Evolutionary conservation across 2,888 invertebrate genomes (phyloP), one percentile per base, ranked within the genome.

Genomic region (Cosmopolites sordidus): DNA sequence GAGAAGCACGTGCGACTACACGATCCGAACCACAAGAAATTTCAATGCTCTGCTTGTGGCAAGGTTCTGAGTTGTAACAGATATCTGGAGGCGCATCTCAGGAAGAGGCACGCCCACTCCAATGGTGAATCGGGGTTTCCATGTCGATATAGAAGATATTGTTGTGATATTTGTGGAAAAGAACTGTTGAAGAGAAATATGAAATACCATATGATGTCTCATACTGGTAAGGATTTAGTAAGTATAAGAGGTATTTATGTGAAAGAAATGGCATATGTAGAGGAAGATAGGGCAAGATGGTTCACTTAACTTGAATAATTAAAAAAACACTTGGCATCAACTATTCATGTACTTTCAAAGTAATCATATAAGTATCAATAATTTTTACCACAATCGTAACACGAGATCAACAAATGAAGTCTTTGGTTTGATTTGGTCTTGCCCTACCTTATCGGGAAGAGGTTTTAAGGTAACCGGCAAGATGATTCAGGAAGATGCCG

Each of bases 221-320:
- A 74, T 56, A 66, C 67, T 2, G 67, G 66, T 42, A 59, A 62
- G 39, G 61, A 65, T 9, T 33, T 12, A 12, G 5, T 27, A 27
- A n/a, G n/a, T n/a, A n/a, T n/a, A n/a, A n/a, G n/a, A n/a, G n/a
- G n/a, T n/a, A n/a, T n/a, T 18, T 73, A 72, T 45, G 64, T 63
- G 1, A 73, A 72, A 58, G 0, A 71, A 77, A 1, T 73, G 80
- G n/a, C 84, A 84, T 3, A 3, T 22, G 22, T 22, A 5, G 22
- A 22, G n/a, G n/a, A n/a, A n/a, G n/a, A n/a, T n/a, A n/a, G n/a
- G n/a, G n/a, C n/a, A n/a, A n/a, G n/a, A n/a, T n/a, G n/a, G n/a
- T n/a, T n/a, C n/a, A n/a, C n/a, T n/a, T n/a, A n/a, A n/a, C n/a
- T n/a, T n/a, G n/a, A n/a, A n/a, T n/a, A n/a, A n/a, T n/a, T n/a